phyloP scores from a whole-genome alignment of 2,888 invertebrate species.

The Alviniconcha strummeri region DNA sequence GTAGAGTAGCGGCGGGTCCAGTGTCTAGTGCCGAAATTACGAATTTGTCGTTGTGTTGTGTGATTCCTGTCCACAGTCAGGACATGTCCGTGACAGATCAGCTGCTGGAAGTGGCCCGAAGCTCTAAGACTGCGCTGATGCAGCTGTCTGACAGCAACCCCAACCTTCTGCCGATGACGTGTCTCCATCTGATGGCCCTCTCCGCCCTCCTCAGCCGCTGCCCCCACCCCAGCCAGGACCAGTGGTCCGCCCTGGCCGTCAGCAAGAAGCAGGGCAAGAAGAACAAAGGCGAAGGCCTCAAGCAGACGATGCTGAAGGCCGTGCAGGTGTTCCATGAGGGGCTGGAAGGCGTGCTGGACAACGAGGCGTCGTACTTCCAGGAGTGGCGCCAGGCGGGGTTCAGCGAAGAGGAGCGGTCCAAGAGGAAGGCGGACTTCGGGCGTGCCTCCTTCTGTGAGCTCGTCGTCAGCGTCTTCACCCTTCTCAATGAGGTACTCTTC shows the following conservation, averaged over 20 bases:
- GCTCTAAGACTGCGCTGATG: neutral
- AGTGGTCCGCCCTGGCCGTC: neutral
- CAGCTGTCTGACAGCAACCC: neutral
- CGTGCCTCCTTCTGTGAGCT: constrained; percentile 6
- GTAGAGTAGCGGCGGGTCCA: no score
- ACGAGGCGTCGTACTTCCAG: neutral
- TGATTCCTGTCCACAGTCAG: neutral
- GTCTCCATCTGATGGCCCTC: neutral
- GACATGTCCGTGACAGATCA: constrained; percentile 8
- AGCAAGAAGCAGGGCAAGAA: constrained; percentile 12
- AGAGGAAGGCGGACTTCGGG: neutral
- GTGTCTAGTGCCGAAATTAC: no score
- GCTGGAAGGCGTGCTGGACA: neutral
- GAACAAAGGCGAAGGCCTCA: neutral
- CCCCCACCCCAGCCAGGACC: neutral
- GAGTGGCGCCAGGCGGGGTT: neutral
- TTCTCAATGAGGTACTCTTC: neutral
- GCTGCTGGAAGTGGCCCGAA: neutral
- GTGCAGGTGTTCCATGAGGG: neutral
- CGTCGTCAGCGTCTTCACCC: neutral
- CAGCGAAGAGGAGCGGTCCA: neutral
- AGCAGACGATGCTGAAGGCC: neutral
- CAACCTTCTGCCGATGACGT: neutral
- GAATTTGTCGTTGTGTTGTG: neutral
- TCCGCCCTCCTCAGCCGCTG: constrained; percentile 19